Conservation (phyloP, 2,888 invertebrate genomes). For the Rhagophthalmus giganteus region DNA sequence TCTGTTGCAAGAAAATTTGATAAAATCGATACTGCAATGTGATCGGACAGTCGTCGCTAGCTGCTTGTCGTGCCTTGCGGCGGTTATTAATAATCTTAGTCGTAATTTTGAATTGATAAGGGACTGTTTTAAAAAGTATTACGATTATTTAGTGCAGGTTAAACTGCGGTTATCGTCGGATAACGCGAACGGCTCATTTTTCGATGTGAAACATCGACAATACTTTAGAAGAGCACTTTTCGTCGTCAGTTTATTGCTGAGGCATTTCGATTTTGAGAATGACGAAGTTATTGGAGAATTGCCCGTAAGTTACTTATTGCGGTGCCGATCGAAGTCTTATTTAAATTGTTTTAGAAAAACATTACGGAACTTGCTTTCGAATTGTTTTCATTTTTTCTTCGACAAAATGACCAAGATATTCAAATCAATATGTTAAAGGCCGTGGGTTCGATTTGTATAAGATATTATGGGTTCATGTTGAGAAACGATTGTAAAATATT, state of each 20-base stretch:
- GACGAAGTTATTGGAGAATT: constrained; percentile 52
- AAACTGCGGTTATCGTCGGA: constrained; percentile 59
- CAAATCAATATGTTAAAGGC: constrained; percentile 82
- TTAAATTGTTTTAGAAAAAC: constrained; percentile 60
- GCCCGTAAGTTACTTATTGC: constrained; percentile 40
- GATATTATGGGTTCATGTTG: constrained; percentile 94
- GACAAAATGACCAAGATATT: constrained; percentile 80
- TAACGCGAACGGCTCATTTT: constrained; percentile 42
- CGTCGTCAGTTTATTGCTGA: constrained; percentile 88
- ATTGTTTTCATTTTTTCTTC: constrained; percentile 85
- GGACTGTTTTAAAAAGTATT: constrained; percentile 91
- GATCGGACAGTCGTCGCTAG: constrained; percentile 84
- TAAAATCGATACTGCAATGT: constrained; percentile 87
- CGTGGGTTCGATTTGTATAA: constrained; percentile 88
- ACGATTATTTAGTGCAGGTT: constrained; percentile 62
- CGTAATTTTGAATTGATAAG: constrained; percentile 92
- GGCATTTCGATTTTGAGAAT: constrained; percentile 84
- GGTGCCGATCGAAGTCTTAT: not conserved
- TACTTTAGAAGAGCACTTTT: constrained; percentile 87
- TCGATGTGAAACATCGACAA: constrained; percentile 60
- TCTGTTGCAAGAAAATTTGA: constrained; percentile 93
- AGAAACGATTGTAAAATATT: constrained; percentile 80
- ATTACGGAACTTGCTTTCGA: constrained; percentile 87
- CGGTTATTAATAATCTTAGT: constrained; percentile 94
- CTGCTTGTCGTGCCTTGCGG: constrained; percentile 93